Evolutionary conservation across 2,888 invertebrate genomes (phyloP).

Genomic region (Pherbina coryleti): DNA sequence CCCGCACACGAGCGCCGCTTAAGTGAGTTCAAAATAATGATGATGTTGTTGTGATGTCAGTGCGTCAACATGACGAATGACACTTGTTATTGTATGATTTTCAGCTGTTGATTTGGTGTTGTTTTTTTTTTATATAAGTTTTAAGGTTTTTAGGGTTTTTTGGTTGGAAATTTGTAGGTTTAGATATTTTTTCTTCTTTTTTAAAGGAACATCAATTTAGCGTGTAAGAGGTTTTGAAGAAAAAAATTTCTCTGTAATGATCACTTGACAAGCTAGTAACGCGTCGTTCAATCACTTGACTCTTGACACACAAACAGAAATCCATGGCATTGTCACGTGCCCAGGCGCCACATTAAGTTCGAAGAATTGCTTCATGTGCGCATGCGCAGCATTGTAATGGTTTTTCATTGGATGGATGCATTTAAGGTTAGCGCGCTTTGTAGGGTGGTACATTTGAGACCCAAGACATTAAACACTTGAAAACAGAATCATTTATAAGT

Average conservation of each 20-base stretch:
- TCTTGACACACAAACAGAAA: neutral
- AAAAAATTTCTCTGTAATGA: neutral
- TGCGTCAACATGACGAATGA: conserved; percentile 52
- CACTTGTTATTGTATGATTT: conserved; percentile 44
- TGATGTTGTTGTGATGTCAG: conserved; percentile 30
- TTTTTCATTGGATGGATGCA: too few relatives aligned
- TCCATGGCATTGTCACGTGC: neutral
- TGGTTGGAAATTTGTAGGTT: neutral
- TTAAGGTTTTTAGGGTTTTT: neutral
- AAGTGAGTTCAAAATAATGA: neutral
- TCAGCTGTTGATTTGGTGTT: conserved; percentile 39
- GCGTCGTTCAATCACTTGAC: neutral
- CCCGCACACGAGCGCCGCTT: neutral
- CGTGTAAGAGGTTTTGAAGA: neutral
- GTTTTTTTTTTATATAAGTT: conserved; percentile 34
- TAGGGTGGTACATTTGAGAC: too few relatives aligned
- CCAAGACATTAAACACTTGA: too few relatives aligned
- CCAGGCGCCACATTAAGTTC: neutral
- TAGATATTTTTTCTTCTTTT: neutral
- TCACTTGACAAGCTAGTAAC: neutral
- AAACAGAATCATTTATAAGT: too few relatives aligned
- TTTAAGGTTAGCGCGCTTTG: too few relatives aligned
- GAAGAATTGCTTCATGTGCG: too few relatives aligned
- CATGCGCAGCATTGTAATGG: too few relatives aligned
- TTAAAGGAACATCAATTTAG: neutral